Percentiles rank a stretch among this genome's conserved stretches.
phyloP scores from a whole-genome alignment of 2,113 vertebrate species.

The Ctenomys sociabilis region DNA sequence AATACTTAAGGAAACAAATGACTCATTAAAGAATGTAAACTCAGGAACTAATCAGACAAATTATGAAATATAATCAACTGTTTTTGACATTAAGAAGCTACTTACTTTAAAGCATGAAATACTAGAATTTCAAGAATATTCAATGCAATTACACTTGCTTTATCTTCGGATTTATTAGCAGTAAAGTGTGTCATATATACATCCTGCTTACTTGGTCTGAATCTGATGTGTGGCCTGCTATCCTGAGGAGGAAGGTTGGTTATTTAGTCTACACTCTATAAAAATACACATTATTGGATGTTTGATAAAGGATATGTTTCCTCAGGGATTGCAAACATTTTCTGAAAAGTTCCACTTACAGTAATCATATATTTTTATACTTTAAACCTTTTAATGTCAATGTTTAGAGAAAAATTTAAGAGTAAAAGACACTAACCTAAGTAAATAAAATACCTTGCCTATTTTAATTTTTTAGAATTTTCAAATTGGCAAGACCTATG shows the following conservation, averaged over 20 bases:
- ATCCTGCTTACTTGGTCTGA: not conserved
- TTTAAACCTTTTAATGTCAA: conserved; percentile 79
- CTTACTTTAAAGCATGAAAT: not conserved
- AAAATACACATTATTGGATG: not conserved
- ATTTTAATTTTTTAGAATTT: conserved; percentile 70
- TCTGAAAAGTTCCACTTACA: not conserved
- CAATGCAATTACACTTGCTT: not conserved
- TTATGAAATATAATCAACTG: conserved; percentile 8
- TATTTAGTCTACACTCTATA: not conserved
- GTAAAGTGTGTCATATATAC: not conserved
- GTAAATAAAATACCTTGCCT: conserved; percentile 80
- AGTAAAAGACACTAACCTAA: conserved; percentile 81
- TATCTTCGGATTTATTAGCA: not conserved
- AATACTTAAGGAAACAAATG: conserved; percentile 14
- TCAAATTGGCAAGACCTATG: conserved; percentile 47
- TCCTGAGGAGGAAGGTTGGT: too few relatives aligned
- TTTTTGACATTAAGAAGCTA: not conserved
- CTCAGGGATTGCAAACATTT: not conserved
- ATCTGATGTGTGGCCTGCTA: too few relatives aligned
- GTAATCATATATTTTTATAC: not conserved
- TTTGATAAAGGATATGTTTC: not conserved
- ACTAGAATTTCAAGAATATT: not conserved
- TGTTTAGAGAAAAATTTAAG: conserved; percentile 80
- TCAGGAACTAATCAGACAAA: not conserved
- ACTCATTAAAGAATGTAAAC: conserved; percentile 6